Conservation (phyloP, 2,113 vertebrate species). For the Perccottus glenii region DNA sequence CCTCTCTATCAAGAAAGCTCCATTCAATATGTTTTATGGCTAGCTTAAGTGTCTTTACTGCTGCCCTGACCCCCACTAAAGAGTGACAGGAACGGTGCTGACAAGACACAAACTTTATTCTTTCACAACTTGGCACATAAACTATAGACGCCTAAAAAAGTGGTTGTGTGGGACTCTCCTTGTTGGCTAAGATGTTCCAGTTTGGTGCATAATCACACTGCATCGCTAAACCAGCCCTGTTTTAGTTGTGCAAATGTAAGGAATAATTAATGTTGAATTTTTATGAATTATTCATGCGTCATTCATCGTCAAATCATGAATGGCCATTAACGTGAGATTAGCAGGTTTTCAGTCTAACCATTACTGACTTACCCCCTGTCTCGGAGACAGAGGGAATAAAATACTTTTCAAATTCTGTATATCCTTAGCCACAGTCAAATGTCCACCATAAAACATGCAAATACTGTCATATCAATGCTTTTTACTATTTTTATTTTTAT, state of each 20-base stretch:
- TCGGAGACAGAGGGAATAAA: too few relatives aligned
- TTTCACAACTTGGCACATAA: slow-evolving; percentile 16
- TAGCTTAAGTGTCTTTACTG: slow-evolving; percentile 39
- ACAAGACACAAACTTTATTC: slow-evolving; percentile 43
- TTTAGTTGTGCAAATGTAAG: slow-evolving; percentile 6
- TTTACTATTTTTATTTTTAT: too few relatives aligned
- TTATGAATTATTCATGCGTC: not conserved
- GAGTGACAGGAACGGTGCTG: slow-evolving; percentile 43
- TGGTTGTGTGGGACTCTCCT: not conserved
- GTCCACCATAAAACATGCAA: too few relatives aligned
- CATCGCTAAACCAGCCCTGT: not conserved
- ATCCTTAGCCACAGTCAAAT: too few relatives aligned
- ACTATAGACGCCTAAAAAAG: slow-evolving; percentile 3
- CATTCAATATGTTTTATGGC: slow-evolving; percentile 30
- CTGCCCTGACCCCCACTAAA: slow-evolving; percentile 36
- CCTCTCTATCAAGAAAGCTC: slow-evolving; percentile 18
- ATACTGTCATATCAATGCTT: too few relatives aligned
- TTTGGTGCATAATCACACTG: not conserved
- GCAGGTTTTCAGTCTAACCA: not conserved
- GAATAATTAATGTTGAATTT: not conserved
- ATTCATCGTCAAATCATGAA: not conserved
- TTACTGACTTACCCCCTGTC: too few relatives aligned
- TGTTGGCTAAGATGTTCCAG: not conserved
- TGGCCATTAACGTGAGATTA: not conserved
- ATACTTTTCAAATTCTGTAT: too few relatives aligned